A percentile compares a stretch with the other conserved stretches of the same genome.
phyloP scores from a whole-genome alignment of 2,797 vertebrate genomes.

The Tragelaphus eurycerus region DNA sequence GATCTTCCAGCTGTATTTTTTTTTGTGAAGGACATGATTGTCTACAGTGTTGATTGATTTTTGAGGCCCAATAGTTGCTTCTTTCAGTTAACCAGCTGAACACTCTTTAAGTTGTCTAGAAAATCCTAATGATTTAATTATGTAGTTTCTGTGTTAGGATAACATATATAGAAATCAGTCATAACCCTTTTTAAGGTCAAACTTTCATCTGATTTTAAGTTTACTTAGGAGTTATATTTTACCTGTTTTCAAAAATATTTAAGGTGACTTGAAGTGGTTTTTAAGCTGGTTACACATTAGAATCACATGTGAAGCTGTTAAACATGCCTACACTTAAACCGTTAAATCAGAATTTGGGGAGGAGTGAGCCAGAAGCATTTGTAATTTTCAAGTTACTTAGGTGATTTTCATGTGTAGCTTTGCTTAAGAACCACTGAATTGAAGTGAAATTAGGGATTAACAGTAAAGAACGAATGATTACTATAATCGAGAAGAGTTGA shows the following conservation, averaged over 20 bases:
- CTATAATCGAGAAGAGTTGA: not conserved
- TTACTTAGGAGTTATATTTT: slow-evolving; percentile 24
- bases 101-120: not conserved
- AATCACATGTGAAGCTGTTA: not conserved
- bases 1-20: not conserved
- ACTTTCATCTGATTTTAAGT: slow-evolving; percentile 21
- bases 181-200: slow-evolving; percentile 1
- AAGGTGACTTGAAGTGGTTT: not conserved
- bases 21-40: not conserved
- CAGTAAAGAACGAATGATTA: not conserved
- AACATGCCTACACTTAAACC: not conserved
- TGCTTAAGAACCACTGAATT: not conserved
- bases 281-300: not conserved
- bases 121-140: slow-evolving; percentile 18
- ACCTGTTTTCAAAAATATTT: slow-evolving; percentile 15
- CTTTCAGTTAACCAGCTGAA: not conserved
- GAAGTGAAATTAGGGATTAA: not conserved
- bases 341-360: not conserved
- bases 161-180: not conserved
- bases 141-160: not conserved
- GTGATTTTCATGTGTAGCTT: not conserved
- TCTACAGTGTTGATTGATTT: not conserved
- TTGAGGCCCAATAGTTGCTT: slow-evolving; percentile 25
- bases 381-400: not conserved
- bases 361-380: not conserved